Conservation (phyloP, 2,888 invertebrate species). For the Drosophila nigricruria region DNA sequence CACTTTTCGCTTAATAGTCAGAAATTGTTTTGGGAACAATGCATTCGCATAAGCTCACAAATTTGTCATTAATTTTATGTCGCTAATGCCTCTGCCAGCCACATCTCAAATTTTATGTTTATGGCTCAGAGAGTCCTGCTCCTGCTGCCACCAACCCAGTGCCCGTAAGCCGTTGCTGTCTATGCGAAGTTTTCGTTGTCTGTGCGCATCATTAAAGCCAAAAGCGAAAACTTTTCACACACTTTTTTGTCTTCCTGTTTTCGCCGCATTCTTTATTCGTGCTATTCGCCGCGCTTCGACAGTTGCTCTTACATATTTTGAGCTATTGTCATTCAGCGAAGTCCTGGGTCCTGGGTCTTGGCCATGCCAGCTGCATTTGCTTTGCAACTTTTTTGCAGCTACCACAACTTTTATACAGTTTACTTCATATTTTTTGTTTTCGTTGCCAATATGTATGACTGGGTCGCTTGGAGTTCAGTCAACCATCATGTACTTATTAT, state of each 20-base stretch:
- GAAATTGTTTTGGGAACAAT: slow-evolving; percentile 65
- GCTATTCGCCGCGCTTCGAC: slow-evolving; percentile 45
- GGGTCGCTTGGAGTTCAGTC: slow-evolving; percentile 33
- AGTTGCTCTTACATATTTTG: slow-evolving; percentile 66
- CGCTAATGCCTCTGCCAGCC: slow-evolving; percentile 59
- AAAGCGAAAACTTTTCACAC: slow-evolving; percentile 63
- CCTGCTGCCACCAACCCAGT: not conserved
- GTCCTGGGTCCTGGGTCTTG: too few species aligned
- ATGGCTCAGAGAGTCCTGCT: slow-evolving; percentile 10
- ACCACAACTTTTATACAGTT: slow-evolving; percentile 45
- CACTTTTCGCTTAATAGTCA: slow-evolving; percentile 60
- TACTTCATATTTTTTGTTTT: slow-evolving; percentile 26
- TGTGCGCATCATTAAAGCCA: slow-evolving; percentile 76
- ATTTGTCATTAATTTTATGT: slow-evolving; percentile 76
- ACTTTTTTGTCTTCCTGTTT: slow-evolving; percentile 37
- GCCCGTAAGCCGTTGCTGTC: slow-evolving; percentile 13
- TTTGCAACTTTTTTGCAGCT: slow-evolving; percentile 58
- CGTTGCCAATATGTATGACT: slow-evolving; percentile 29
- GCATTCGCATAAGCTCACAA: slow-evolving; percentile 62
- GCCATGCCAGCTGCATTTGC: slow-evolving; percentile 48
- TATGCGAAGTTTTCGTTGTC: slow-evolving; percentile 60
- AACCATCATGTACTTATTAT: slow-evolving; percentile 41
- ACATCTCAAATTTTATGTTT: slow-evolving; percentile 46
- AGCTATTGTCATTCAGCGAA: slow-evolving; percentile 59
- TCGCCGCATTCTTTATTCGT: slow-evolving; percentile 3